Percentiles rank a stretch among this genome's conserved stretches.
phyloP scores from a whole-genome alignment of 2,888 invertebrate genomes.

The Microplitis manilae region DNA sequence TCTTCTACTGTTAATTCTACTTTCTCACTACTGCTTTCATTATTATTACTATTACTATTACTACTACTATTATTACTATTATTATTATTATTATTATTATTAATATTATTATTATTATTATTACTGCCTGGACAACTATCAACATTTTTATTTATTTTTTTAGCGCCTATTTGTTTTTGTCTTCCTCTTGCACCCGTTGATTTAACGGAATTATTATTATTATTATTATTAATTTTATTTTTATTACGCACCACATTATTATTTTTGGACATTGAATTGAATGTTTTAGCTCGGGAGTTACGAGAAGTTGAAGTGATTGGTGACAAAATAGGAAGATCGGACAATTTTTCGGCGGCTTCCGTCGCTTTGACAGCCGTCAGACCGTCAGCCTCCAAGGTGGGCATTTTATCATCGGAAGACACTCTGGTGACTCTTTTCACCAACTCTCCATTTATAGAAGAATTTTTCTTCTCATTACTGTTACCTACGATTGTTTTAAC shows the following conservation, averaged over 20 bases:
- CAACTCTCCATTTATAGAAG: constrained; percentile 32
- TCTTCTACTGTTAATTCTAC: constrained; percentile 24
- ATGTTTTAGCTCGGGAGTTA: not conserved
- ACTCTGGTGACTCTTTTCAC: constrained; percentile 55
- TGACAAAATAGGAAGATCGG: constrained; percentile 55
- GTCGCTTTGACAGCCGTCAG: constrained; percentile 41
- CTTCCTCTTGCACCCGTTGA: not conserved
- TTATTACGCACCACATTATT: not conserved
- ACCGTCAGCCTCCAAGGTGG: constrained; percentile 71
- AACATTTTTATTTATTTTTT: constrained; percentile 27
- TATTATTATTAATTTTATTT: not conserved
- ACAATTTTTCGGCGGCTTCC: constrained; percentile 47
- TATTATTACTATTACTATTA: constrained; percentile 13
- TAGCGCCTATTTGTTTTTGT: constrained; percentile 5
- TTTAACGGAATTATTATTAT: not conserved
- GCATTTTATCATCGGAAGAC: constrained; percentile 74
- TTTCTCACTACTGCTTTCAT: constrained; percentile 23
- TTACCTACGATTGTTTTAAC: constrained; percentile 31
- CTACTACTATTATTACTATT: not conserved
- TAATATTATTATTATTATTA: not conserved
- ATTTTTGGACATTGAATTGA: not conserved
- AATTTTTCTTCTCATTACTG: not conserved
- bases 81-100: not conserved
- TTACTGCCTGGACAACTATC: not conserved
- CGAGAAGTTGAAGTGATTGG: constrained; percentile 45